A percentile compares a stretch with the other conserved stretches of the same genome.
Conservation (phyloP, 2,888 invertebrate species). For the Sericinus montela region DNA sequence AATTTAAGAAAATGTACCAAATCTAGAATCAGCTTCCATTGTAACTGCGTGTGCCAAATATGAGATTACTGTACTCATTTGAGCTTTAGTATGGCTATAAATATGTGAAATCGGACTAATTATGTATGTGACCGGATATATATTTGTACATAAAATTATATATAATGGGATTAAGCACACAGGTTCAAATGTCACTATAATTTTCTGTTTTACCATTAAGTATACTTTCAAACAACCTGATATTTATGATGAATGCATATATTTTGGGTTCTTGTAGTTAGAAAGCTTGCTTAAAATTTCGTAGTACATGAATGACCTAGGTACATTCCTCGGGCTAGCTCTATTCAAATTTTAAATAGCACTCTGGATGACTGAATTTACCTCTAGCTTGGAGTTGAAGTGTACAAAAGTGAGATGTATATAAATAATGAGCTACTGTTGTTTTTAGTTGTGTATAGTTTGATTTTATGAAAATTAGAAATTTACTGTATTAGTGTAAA, state of each 20-base stretch:
- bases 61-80: background rate
- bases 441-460: background rate
- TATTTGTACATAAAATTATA: background rate
- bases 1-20: too few relatives aligned
- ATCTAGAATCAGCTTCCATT: conserved; percentile 7
- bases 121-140: background rate
- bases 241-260: too few relatives aligned
- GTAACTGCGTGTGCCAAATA: conserved; percentile 15
- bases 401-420: background rate
- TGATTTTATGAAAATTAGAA: background rate
- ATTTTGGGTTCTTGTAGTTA: too few relatives aligned
- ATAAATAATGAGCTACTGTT: background rate
- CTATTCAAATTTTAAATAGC: too few relatives aligned
- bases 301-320: too few relatives aligned
- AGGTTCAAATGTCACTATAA: conserved; percentile 1
- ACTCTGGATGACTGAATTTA: too few relatives aligned
- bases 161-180: conserved; percentile 19
- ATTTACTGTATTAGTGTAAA: background rate
- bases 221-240: too few relatives aligned
- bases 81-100: too few relatives aligned
- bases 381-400: too few relatives aligned
- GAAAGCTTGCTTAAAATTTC: too few relatives aligned
- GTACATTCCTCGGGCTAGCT: too few relatives aligned
- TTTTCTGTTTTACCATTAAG: too few relatives aligned
- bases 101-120: background rate